These are phyloP conservation scores for Callorhinus ursinus DNA, from an alignment of 2,113 vertebrate genomes.

Conservation along the genomic window DNA sequence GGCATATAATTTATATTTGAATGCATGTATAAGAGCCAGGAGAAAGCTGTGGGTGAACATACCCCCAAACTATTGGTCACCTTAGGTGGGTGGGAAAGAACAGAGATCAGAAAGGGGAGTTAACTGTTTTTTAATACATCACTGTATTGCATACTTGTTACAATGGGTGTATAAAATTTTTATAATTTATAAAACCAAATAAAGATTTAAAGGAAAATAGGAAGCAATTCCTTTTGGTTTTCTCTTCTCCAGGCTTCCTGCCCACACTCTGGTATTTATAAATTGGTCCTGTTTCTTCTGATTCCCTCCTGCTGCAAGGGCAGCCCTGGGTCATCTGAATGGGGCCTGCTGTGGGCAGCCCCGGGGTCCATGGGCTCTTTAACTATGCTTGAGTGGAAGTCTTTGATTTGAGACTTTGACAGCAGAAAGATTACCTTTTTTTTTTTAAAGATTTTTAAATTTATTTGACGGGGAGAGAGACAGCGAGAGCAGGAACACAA, in stretches of 20 bases:
- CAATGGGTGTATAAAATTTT: not conserved
- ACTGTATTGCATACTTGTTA: not conserved
- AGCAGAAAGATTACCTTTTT: not conserved
- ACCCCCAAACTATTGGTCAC: not conserved
- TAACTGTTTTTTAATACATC: not conserved
- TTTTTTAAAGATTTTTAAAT: no score
- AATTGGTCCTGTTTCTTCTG: not conserved
- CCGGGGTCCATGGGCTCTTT: accelerated
- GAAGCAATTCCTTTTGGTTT: not conserved
- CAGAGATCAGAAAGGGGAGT: not conserved
- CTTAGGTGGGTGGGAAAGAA: not conserved
- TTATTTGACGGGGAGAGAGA: no score
- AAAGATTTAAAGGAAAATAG: not conserved
- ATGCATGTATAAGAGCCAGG: not conserved
- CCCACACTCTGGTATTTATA: not conserved
- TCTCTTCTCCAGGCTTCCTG: not conserved
- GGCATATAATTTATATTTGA: not conserved
- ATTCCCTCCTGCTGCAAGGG: not conserved
- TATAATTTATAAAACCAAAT: not conserved
- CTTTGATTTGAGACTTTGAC: not conserved
- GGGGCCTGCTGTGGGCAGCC: accelerated
- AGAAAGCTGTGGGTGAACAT: not conserved
- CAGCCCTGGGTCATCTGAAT: accelerated
- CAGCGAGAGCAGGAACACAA: no score
- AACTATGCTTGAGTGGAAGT: not conserved